Evolutionary conservation across 2,113 vertebrate genomes (phyloP).

Genomic region (Girardinichthys multiradiatus): DNA sequence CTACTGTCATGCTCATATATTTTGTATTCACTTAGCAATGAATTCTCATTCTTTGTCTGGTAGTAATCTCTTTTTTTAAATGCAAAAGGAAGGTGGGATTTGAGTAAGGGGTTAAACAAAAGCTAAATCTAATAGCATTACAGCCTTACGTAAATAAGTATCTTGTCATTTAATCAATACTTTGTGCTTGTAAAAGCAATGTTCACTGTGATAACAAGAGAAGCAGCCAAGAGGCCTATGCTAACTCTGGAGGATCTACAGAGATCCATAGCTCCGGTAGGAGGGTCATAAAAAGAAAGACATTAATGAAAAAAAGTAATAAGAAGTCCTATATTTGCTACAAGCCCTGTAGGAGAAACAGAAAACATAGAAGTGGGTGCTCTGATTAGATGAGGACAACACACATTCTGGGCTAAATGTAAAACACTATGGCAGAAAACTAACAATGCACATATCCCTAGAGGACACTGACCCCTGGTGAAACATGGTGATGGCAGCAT

Average conservation of each 20-base stretch:
- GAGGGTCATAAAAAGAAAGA: neutral
- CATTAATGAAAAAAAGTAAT: neutral
- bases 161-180: neutral
- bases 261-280: neutral
- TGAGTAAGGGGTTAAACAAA: conserved; percentile 9
- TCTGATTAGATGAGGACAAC: neutral
- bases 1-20: conserved; percentile 45
- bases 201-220: neutral
- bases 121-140: conserved; percentile 7
- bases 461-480: too few relatives aligned
- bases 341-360: neutral
- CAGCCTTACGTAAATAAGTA: neutral
- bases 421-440: neutral
- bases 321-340: neutral
- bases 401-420: neutral
- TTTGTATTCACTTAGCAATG: conserved; percentile 46
- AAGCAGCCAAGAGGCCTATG: neutral
- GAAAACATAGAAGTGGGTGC: too few relatives aligned
- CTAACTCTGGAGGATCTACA: neutral
- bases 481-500: too few relatives aligned
- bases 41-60: conserved; percentile 31
- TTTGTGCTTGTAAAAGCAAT: neutral
- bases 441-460: neutral
- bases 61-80: conserved; percentile 19
- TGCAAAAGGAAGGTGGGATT: conserved; percentile 17